phyloP scores from a whole-genome alignment of 2,888 invertebrate species.

The Eilema depressum region DNA sequence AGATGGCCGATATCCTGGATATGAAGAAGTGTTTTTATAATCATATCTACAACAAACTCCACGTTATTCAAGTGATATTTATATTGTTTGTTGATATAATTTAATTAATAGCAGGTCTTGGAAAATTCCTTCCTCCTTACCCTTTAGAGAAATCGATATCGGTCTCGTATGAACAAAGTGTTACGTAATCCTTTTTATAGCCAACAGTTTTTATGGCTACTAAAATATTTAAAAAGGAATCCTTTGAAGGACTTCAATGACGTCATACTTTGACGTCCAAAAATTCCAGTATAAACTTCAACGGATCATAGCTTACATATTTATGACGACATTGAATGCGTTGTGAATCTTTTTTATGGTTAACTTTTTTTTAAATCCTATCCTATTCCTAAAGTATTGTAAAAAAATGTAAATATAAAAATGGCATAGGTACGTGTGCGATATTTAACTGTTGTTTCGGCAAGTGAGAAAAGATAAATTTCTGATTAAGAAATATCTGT shows the following conservation, averaged over 20 bases:
- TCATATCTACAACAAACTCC: no score
- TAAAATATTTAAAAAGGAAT: constrained; percentile 21
- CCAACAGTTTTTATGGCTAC: constrained; percentile 28
- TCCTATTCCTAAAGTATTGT: background rate
- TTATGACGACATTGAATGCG: background rate
- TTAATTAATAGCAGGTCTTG: constrained; percentile 22
- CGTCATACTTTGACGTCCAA: constrained; percentile 12
- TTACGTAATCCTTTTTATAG: constrained; percentile 25
- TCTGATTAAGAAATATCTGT: background rate
- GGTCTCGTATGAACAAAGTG: constrained; percentile 18
- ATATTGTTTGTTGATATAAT: background rate
- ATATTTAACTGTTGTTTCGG: background rate
- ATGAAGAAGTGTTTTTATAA: background rate
- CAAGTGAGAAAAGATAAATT: background rate
- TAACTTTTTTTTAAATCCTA: background rate
- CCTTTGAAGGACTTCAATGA: constrained; percentile 21
- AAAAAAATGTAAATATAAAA: no score
- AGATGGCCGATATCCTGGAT: no score
- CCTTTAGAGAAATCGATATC: constrained; percentile 20
- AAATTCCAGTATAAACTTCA: background rate
- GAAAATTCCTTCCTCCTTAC: constrained; percentile 33
- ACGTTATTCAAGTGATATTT: no score
- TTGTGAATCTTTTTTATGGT: background rate
- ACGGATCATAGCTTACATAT: background rate
- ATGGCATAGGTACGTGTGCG: background rate